Base-by-base conservation (phyloP, 2,888 invertebrate species). In the Prenolepis imparis region DNA sequence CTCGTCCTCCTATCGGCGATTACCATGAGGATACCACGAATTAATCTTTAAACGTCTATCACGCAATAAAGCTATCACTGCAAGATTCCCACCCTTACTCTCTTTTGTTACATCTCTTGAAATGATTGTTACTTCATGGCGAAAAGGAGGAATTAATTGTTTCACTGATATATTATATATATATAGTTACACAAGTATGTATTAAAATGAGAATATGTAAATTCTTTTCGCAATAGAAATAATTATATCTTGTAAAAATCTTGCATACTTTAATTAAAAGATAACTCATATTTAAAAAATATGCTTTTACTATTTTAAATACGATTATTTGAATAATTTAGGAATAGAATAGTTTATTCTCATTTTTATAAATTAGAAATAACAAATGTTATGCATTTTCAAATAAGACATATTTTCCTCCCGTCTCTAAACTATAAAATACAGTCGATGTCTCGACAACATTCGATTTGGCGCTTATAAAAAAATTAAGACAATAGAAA, bases 41-140 rank as follows among this genome's bases (percentile, higher is more conserved):
- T 90, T 86, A 77, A 82, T 81, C 89, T 81, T 84, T 86, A 85
- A 85, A 84, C 83, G 84, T 84, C 82, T 84, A 66, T 85, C 84
- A 84, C 84, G 87, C 84, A 87, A 83, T 80, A 59, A 78, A 83
- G 66, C 78, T 55, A 70, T 81, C 83, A 82, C 36, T 12, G 64
- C 57, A 24, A 64, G 32, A 36, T 21, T 82, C n/a, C 44, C 48
- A 48, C 48, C 78, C 66, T 57, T 57, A 24, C 64, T 63, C 32
- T 82, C 82, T 78, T 74, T 63, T 66, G 78, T 80, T 78, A 80
- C 59, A 72, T 6, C 28, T 80, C 59, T 72, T 55, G 24, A 57
- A 78, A 78, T 41, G 18, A 78, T 32, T 44, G 9, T 57, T 70
- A 57, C 12, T 44, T 78, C 21, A 11, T 24, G 32, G 18, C 70